Conservation (phyloP, 2,888 invertebrate genomes). For the Torymus auratus region DNA sequence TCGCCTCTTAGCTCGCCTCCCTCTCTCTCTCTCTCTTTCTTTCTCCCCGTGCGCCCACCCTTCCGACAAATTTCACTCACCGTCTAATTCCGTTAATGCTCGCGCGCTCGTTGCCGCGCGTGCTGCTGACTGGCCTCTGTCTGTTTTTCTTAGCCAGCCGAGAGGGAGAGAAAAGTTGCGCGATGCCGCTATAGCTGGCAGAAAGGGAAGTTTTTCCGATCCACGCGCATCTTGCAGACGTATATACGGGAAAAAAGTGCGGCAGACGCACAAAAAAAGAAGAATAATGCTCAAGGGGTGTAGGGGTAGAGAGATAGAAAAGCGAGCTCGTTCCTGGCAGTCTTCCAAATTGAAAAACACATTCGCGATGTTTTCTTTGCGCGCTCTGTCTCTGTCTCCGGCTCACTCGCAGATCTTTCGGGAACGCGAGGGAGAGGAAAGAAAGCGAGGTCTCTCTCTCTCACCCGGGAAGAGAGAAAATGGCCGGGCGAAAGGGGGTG, state of each 20-base stretch:
- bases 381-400: no score
- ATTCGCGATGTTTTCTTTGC: constrained; percentile 74
- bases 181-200: background rate
- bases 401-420: constrained; percentile 49
- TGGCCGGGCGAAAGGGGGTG: constrained; percentile 59
- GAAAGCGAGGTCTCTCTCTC: background rate
- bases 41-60: background rate
- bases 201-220: constrained; percentile 24
- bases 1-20: background rate
- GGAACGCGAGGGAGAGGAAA: background rate
- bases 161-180: background rate
- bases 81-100: constrained; percentile 43
- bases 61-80: constrained; percentile 20
- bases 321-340: constrained; percentile 65
- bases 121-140: background rate
- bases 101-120: background rate
- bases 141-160: constrained; percentile 1
- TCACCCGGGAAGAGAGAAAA: background rate
- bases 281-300: background rate
- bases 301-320: constrained; percentile 52
- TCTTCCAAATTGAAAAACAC: constrained; percentile 76
- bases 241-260: constrained; percentile 9
- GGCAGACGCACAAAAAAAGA: constrained; percentile 36
- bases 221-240: background rate
- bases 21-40: background rate